Evolutionary conservation across 1,140 invertebrate genomes (phyloP).

Genomic region (Microplitis demolitor): DNA sequence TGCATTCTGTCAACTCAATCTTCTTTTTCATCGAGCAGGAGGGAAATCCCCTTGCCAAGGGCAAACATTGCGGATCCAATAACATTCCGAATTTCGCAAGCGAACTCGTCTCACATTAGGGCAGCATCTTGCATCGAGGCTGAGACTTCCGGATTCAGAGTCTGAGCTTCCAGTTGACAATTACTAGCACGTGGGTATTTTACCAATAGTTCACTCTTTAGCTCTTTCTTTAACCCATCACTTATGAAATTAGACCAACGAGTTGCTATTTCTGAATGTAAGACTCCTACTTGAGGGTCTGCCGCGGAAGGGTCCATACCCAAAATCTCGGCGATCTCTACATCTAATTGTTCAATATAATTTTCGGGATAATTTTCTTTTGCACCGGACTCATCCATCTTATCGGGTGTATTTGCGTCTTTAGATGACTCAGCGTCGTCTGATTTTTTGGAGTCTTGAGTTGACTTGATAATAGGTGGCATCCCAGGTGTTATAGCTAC

Average conservation of each 20-base stretch:
- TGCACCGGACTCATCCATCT: too few relatives aligned
- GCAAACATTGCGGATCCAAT: background rate
- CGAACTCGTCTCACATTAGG: background rate
- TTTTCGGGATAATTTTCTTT: too few relatives aligned
- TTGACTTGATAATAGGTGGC: too few relatives aligned
- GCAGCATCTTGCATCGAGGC: background rate
- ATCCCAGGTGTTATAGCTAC: too few relatives aligned
- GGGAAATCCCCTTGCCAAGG: background rate
- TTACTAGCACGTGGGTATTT: background rate
- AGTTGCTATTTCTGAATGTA: background rate
- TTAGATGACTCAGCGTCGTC: too few relatives aligned
- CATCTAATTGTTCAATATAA: background rate
- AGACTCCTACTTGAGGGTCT: background rate
- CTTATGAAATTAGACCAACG: background rate
- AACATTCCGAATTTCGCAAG: background rate
- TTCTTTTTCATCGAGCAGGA: background rate
- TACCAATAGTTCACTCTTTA: background rate
- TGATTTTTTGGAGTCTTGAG: too few relatives aligned
- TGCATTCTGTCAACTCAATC: background rate
- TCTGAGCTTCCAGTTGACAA: background rate
- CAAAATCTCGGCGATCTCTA: background rate
- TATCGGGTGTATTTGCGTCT: too few relatives aligned
- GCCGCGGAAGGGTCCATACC: background rate
- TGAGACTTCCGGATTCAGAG: background rate
- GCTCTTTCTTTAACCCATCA: background rate